phyloP scores from a whole-genome alignment of 2,797 vertebrate genomes.

The Xenops minutus region DNA sequence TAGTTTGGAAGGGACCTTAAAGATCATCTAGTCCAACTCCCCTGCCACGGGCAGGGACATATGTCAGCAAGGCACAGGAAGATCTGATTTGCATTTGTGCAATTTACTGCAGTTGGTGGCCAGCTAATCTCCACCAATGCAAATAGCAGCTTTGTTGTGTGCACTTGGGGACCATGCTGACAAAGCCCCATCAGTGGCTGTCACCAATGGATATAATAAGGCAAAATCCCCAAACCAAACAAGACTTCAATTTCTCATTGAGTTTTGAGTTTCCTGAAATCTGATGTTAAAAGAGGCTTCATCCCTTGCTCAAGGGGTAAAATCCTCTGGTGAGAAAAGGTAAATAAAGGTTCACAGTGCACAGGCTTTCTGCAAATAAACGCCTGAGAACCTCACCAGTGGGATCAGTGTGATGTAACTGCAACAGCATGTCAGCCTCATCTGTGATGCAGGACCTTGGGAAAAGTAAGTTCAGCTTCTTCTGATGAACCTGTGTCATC shows the following conservation, averaged over 20 bases:
- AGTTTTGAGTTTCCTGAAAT: slow-evolving; percentile 16
- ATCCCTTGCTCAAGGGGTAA: not conserved
- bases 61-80: not conserved
- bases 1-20: not conserved
- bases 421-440: not conserved
- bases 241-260: slow-evolving; percentile 51
- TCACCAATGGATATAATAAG: slow-evolving; percentile 29
- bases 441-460: not conserved
- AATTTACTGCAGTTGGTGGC: not conserved
- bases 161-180: not conserved
- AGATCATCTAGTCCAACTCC: rapidly evolving
- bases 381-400: not conserved
- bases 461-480: slow-evolving; percentile 43
- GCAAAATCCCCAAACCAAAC: slow-evolving; percentile 58
- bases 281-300: slow-evolving; percentile 13
- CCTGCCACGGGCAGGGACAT: not conserved
- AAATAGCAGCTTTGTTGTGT: slow-evolving; percentile 27
- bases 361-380: slow-evolving; percentile 20
- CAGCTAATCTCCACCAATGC: slow-evolving; percentile 26
- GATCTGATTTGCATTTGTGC: slow-evolving; percentile 5
- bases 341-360: slow-evolving; percentile 32
- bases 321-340: not conserved
- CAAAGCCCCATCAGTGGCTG: slow-evolving; percentile 6
- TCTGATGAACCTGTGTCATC: slow-evolving; percentile 13
- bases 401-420: not conserved